Conservation (phyloP, 2,113 vertebrate genomes). For the Dromaius novaehollandiae region DNA sequence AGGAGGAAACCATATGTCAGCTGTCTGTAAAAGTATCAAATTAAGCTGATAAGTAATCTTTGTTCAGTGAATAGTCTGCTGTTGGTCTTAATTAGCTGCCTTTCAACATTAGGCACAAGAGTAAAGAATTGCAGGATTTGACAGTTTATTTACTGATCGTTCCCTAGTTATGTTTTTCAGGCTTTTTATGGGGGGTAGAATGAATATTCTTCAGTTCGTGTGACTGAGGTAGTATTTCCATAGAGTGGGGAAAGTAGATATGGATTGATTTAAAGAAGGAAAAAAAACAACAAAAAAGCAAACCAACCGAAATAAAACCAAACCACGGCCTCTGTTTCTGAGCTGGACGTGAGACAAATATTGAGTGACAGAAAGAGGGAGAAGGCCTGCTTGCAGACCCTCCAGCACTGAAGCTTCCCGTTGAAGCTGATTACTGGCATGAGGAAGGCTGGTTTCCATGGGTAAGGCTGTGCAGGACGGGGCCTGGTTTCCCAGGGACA, state of each 20-base stretch:
- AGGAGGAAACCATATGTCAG: conserved; percentile 15
- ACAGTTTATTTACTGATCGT: background rate
- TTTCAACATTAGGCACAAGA: background rate
- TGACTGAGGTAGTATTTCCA: background rate
- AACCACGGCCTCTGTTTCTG: background rate
- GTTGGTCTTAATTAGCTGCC: conserved; percentile 26
- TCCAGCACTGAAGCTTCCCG: background rate
- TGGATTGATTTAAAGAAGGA: background rate
- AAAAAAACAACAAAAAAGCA: background rate
- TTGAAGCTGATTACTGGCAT: background rate
- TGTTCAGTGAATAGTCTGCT: background rate
- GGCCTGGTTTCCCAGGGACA: background rate
- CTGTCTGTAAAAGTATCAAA: conserved; percentile 10
- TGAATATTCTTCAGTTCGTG: background rate
- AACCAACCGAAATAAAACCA: background rate
- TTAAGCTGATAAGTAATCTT: conserved; percentile 24
- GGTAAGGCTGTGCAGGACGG: background rate
- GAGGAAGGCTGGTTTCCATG: background rate
- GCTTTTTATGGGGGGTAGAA: background rate
- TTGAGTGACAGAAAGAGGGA: background rate
- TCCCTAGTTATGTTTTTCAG: background rate
- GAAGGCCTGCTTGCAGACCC: background rate
- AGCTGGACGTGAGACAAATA: background rate
- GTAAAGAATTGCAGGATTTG: background rate
- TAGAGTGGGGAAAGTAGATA: background rate